A percentile compares a stretch with the other conserved stretches of the same genome.
phyloP scores from a whole-genome alignment of 2,113 vertebrate genomes.

The Chloebia gouldiae region DNA sequence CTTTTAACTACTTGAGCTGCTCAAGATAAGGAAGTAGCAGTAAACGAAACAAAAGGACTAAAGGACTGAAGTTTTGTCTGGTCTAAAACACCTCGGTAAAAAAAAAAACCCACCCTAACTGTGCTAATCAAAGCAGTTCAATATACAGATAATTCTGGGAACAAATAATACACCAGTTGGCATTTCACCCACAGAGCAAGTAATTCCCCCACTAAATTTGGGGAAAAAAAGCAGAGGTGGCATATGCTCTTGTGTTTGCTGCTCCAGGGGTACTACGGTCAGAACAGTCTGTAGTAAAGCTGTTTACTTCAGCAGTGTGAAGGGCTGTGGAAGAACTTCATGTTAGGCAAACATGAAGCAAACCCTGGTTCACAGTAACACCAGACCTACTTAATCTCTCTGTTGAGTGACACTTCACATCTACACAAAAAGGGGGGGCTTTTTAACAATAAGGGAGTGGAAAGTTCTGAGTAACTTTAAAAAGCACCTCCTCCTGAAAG shows the following conservation, averaged over 20 bases:
- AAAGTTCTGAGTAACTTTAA: neutral
- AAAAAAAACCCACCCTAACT: neutral
- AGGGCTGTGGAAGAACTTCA: neutral
- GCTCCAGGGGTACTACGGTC: neutral
- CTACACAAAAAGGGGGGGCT: neutral
- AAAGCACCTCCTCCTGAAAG: neutral
- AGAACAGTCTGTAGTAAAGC: neutral
- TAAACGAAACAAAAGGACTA: neutral
- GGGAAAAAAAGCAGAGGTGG: neutral
- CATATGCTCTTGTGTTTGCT: neutral
- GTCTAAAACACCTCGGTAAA: neutral
- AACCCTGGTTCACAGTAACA: neutral
- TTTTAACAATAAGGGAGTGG: neutral
- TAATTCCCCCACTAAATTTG: neutral
- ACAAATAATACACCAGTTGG: neutral
- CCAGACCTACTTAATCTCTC: neutral
- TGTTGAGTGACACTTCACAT: neutral
- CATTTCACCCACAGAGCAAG: neutral
- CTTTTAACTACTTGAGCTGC: neutral
- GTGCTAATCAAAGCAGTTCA: neutral
- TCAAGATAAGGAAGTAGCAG: neutral
- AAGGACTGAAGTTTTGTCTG: neutral
- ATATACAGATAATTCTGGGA: neutral
- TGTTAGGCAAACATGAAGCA: neutral
- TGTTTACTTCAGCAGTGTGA: neutral